Evolutionary conservation across 1,140 invertebrate species (phyloP).

Genomic region (Papilio dardanus): DNA sequence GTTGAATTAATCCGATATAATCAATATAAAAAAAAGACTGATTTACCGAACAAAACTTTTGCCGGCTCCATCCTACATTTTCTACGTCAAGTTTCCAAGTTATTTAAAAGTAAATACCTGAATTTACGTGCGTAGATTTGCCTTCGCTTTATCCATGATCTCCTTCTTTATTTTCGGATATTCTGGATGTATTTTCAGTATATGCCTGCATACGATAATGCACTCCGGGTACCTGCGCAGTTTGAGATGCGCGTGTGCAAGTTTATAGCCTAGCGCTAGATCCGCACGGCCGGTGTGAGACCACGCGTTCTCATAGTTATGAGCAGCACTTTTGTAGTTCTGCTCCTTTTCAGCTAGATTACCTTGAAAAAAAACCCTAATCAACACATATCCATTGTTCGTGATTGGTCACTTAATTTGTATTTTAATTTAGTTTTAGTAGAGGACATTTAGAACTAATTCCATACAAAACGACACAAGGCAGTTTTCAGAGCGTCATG

Average conservation of each 20-base stretch:
- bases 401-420: slow-evolving; percentile 4
- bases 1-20: too few relatives aligned
- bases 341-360: slow-evolving; percentile 96
- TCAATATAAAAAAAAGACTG: too few relatives aligned
- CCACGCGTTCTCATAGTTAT: slow-evolving; percentile 94
- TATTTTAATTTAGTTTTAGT: background rate
- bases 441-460: slow-evolving; percentile 2
- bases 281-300: slow-evolving; percentile 90
- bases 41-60: too few relatives aligned
- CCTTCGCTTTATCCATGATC: slow-evolving; percentile 96
- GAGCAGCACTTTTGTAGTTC: slow-evolving; percentile 92
- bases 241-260: slow-evolving; percentile 96
- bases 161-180: slow-evolving; percentile 96
- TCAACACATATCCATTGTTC: too few relatives aligned
- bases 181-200: slow-evolving; percentile 92
- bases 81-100: too few relatives aligned
- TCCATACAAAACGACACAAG: too few relatives aligned
- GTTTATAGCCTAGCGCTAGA: slow-evolving; percentile 93
- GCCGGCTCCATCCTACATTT: too few relatives aligned
- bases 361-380: slow-evolving; percentile 83
- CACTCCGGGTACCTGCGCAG: slow-evolving; percentile 93
- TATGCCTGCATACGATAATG: slow-evolving; percentile 84
- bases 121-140: slow-evolving; percentile 88
- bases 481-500: too few relatives aligned
- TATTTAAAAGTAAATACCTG: too few relatives aligned